phyloP scores from a whole-genome alignment of 2,888 invertebrate genomes.

The Galerucella pusilla region DNA sequence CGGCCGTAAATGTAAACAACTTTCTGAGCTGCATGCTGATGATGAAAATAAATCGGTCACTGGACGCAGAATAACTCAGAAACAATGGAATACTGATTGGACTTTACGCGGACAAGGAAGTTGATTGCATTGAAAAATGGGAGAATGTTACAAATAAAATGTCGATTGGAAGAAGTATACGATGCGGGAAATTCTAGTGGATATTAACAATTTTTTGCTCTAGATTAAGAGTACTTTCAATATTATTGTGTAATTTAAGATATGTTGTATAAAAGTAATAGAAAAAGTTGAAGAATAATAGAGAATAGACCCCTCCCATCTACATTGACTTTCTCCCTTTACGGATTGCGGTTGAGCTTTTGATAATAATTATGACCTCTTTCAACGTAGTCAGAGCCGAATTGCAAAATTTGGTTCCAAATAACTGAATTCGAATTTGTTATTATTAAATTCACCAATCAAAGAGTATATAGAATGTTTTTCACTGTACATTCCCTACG shows the following conservation, averaged over 20 bases:
- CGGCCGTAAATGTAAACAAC: conserved; percentile 31
- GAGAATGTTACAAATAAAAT: neutral
- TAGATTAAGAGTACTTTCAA: too few species aligned
- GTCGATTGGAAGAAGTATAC: too few species aligned
- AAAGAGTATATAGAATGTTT: too few species aligned
- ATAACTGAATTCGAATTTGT: too few species aligned
- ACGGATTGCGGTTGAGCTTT: neutral
- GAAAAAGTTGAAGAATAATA: neutral
- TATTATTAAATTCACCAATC: too few species aligned
- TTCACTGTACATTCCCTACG: neutral
- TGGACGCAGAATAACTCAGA: neutral
- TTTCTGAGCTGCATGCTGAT: conserved; percentile 31
- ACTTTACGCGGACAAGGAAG: neutral
- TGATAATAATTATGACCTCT: neutral
- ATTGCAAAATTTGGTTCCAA: neutral
- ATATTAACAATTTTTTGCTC: too few species aligned
- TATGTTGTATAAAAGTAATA: too few species aligned
- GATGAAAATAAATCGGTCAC: conserved; percentile 23
- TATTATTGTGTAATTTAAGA: too few species aligned
- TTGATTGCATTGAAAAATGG: neutral
- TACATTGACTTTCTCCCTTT: conserved; percentile 2
- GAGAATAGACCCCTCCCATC: neutral
- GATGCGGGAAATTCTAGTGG: too few species aligned
- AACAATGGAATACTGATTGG: conserved; percentile 12
- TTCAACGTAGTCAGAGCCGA: neutral